These are phyloP conservation scores for Graphium colonna DNA, from an alignment of 2,888 invertebrate genomes.

Conservation along the genomic window DNA sequence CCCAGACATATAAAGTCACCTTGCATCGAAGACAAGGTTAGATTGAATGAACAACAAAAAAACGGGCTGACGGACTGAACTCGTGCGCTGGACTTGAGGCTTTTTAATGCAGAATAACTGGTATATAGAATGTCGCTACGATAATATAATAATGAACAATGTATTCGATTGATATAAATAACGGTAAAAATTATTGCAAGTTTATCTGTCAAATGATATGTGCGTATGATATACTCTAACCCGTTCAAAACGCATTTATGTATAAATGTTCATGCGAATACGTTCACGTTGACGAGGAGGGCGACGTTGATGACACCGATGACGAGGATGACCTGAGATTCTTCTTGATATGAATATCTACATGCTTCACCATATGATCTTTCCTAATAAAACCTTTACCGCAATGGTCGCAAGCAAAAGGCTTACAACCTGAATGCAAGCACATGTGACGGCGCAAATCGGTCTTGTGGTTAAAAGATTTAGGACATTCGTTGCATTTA, in stretches of 20 bases:
- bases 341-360: conserved; percentile 88
- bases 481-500: conserved; percentile 91
- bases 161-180: conserved; percentile 27
- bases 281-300: conserved; percentile 41
- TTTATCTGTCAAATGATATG: conserved; percentile 50
- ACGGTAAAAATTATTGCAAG: conserved; percentile 40
- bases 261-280: conserved; percentile 21
- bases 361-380: conserved; percentile 94
- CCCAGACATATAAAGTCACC: conserved; percentile 77
- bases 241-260: conserved; percentile 22
- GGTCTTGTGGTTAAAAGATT: conserved; percentile 95
- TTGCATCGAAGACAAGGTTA: conserved; percentile 73
- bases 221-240: conserved; percentile 32
- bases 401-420: conserved; percentile 89
- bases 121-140: conserved; percentile 34
- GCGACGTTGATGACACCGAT: conserved; percentile 44
- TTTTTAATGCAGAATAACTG: conserved; percentile 36
- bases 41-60: conserved; percentile 74
- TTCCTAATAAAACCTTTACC: conserved; percentile 93
- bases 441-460: conserved; percentile 93
- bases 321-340: conserved; percentile 56
- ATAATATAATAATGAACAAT: conserved; percentile 32
- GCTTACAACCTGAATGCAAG: conserved; percentile 92
- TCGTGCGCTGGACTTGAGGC: conserved; percentile 47
- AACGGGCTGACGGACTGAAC: conserved; percentile 52